Conservation (phyloP, 2,888 invertebrate genomes). For the Nebria brevicollis region DNA sequence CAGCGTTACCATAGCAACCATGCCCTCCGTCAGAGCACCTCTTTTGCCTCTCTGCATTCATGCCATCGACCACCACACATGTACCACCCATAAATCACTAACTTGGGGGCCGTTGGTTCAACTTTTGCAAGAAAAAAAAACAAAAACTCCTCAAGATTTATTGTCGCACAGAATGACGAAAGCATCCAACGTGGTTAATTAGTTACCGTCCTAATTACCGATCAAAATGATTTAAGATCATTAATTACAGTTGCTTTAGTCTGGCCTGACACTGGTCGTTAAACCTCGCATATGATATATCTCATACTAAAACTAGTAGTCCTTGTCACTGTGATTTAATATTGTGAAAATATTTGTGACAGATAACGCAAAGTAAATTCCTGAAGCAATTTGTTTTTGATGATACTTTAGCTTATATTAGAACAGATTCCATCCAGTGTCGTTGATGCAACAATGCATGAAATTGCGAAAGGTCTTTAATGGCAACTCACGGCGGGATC, state of each 20-base stretch:
- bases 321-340: neutral
- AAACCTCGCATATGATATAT: neutral
- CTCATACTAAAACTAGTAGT: neutral
- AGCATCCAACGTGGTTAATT: constrained; percentile 27
- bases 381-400: neutral
- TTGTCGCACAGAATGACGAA: constrained; percentile 20
- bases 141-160: constrained; percentile 11
- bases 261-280: neutral
- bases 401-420: neutral
- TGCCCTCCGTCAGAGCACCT: constrained; percentile 26
- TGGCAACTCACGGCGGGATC: constrained; percentile 12
- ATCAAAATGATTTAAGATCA: constrained; percentile 30
- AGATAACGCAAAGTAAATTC: neutral
- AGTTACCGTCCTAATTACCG: constrained; percentile 26
- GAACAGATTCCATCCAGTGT: constrained; percentile 14
- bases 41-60: neutral
- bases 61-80: constrained; percentile 12
- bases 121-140: constrained; percentile 17
- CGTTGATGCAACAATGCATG: constrained; percentile 44
- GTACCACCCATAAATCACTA: constrained; percentile 16
- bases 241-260: constrained; percentile 26
- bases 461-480: constrained; percentile 33
- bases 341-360: neutral
- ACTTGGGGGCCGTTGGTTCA: neutral
- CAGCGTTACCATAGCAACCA: constrained; percentile 36